Percentiles rank a stretch among this genome's conserved stretches.
Conservation (phyloP, 2,113 vertebrate genomes). For the Neodon shergylaensis region DNA sequence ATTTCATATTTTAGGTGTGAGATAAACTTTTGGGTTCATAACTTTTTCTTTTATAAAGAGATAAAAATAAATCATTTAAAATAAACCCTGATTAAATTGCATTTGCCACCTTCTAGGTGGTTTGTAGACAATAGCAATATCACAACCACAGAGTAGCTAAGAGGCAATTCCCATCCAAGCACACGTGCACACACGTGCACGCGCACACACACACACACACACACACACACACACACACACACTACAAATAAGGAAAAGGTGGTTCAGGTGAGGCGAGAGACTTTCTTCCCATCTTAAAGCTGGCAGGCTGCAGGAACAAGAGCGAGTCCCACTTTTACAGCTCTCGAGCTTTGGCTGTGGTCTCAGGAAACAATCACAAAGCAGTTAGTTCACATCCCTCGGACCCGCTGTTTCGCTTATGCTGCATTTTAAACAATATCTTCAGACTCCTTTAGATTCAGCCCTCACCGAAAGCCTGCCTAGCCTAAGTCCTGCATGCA, state of each 20-base stretch:
- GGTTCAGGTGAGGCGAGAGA: neutral
- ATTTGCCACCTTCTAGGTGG: neutral
- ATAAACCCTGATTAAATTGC: neutral
- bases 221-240: neutral
- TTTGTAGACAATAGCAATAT: neutral
- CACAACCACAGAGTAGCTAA: neutral
- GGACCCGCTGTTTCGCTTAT: too few relatives aligned
- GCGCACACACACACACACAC: neutral
- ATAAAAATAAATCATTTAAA: neutral
- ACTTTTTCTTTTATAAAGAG: neutral
- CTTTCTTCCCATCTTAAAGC: neutral
- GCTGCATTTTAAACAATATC: neutral
- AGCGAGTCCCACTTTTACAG: rapidly evolving
- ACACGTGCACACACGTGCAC: rapidly evolving
- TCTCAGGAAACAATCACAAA: neutral
- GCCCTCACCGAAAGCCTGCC: neutral
- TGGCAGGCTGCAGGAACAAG: neutral
- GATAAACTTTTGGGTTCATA: neutral
- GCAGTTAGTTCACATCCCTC: neutral
- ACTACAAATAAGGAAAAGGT: neutral
- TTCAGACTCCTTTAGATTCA: neutral
- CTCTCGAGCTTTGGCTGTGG: neutral
- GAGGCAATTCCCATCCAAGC: neutral
- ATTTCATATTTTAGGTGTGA: neutral
- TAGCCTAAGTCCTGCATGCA: neutral